Conservation (phyloP, 2,797 vertebrate species). For the Vespertilio murinus region DNA sequence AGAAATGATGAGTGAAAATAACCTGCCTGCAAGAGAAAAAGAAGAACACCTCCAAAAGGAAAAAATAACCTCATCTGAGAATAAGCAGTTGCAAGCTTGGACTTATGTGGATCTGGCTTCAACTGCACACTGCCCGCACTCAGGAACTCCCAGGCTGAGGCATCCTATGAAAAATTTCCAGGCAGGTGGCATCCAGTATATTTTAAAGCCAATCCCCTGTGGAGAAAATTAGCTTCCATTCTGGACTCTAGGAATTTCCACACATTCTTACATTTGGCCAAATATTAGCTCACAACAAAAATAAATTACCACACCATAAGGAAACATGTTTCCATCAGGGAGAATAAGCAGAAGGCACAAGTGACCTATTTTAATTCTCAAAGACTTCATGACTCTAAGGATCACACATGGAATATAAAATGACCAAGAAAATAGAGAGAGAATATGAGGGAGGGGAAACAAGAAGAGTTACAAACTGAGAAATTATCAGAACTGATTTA, state of each 20-base stretch:
- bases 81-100: neutral
- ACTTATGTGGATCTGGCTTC: neutral
- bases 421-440: neutral
- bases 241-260: neutral
- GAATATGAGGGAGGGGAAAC: neutral
- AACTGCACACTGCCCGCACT: rapidly evolving
- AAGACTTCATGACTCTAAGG: neutral
- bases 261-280: neutral
- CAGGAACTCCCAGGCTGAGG: neutral
- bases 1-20: neutral
- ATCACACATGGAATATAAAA: neutral
- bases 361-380: neutral
- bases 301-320: neutral
- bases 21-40: neutral
- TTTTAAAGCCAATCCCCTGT: neutral
- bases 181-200: neutral
- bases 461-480: neutral
- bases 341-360: neutral
- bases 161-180: neutral
- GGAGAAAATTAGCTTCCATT: neutral
- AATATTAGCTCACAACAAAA: neutral
- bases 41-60: neutral
- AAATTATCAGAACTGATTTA: neutral
- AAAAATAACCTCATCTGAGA: neutral
- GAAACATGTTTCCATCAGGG: neutral